Percentiles rank a stretch among this genome's conserved stretches.
These are phyloP conservation scores for Brachylomia viminalis DNA, from an alignment of 2,888 invertebrate genomes.

Conservation along the genomic window DNA sequence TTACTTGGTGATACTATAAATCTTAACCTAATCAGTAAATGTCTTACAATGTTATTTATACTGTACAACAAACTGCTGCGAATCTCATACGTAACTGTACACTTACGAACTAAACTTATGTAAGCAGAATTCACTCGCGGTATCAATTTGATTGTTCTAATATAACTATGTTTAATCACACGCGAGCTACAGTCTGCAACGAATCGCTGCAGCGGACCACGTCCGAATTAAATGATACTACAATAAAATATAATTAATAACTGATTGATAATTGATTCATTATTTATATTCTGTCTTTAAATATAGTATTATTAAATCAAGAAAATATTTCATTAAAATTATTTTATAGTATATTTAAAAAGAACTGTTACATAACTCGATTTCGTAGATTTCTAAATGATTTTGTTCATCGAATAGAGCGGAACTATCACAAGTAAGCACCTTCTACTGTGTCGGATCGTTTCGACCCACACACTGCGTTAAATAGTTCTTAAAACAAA, in stretches of 20 bases:
- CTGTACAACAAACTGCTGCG: conserved; percentile 80
- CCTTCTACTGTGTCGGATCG: conserved; percentile 48
- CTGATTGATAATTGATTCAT: conserved; percentile 42
- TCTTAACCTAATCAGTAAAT: conserved; percentile 73
- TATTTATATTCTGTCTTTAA: conserved; percentile 51
- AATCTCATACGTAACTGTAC: conserved; percentile 91
- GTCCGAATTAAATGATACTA: conserved; percentile 26
- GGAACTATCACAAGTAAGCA: conserved; percentile 67
- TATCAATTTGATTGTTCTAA: conserved; percentile 27
- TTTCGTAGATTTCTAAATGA: conserved; percentile 43
- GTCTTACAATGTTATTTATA: conserved; percentile 76
- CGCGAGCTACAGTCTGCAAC: conserved; percentile 16
- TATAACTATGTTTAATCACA: conserved; percentile 14
- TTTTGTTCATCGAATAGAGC: conserved; percentile 58
- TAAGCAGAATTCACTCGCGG: conserved; percentile 55
- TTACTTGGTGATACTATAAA: conserved; percentile 57
- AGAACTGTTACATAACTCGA: conserved; percentile 44
- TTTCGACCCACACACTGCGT: conserved; percentile 27
- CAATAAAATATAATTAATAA: conserved; percentile 50
- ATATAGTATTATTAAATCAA: conserved; percentile 51
- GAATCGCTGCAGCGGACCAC: conserved; percentile 23
- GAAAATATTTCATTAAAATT: conserved; percentile 41
- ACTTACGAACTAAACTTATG: conserved; percentile 74
- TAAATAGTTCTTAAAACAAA: conserved; percentile 25
- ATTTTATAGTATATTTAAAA: conserved; percentile 50